A percentile compares a stretch with the other conserved stretches of the same genome.
phyloP scores from a whole-genome alignment of 2,797 vertebrate species.

The Anolis apletophallus region DNA sequence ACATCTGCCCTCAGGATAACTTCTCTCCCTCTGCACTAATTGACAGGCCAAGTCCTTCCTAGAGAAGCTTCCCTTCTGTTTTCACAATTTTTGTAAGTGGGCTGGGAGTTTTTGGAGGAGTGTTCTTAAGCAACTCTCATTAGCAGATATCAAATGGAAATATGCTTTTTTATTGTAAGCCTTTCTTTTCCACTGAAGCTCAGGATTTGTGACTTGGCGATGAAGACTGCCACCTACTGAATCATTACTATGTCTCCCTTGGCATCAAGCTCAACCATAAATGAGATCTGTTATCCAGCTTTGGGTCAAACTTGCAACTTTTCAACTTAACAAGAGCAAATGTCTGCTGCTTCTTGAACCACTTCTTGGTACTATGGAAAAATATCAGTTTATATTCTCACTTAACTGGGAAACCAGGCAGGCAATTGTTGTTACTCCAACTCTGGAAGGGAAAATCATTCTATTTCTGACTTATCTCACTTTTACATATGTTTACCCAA shows the following conservation, averaged over 20 bases:
- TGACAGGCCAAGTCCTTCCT: slow-evolving; percentile 33
- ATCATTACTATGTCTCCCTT: slow-evolving; percentile 24
- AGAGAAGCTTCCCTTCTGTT: slow-evolving; percentile 46
- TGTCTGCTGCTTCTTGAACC: background rate
- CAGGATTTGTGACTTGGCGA: slow-evolving; percentile 35
- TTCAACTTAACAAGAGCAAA: slow-evolving; percentile 10
- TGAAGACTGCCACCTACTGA: slow-evolving; percentile 36
- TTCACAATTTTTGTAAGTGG: slow-evolving; percentile 51
- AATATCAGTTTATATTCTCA: background rate
- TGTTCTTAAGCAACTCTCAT: slow-evolving; percentile 58
- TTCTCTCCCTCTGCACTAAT: slow-evolving; percentile 38
- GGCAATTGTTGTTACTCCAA: background rate
- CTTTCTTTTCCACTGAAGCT: slow-evolving; percentile 47
- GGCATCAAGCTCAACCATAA: slow-evolving; percentile 39
- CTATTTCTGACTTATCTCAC: background rate
- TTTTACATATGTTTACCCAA: background rate
- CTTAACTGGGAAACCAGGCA: background rate
- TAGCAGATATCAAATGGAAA: slow-evolving; percentile 65
- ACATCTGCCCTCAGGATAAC: slow-evolving; percentile 37
- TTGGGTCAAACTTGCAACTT: slow-evolving; percentile 20
- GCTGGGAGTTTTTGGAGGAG: slow-evolving; percentile 55
- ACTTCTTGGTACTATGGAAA: background rate
- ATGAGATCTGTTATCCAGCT: background rate
- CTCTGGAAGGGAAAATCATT: background rate
- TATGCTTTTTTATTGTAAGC: slow-evolving; percentile 42